Evolutionary conservation across 2,888 invertebrate genomes (phyloP).

Genomic region (Chaitophorus viminalis): DNA sequence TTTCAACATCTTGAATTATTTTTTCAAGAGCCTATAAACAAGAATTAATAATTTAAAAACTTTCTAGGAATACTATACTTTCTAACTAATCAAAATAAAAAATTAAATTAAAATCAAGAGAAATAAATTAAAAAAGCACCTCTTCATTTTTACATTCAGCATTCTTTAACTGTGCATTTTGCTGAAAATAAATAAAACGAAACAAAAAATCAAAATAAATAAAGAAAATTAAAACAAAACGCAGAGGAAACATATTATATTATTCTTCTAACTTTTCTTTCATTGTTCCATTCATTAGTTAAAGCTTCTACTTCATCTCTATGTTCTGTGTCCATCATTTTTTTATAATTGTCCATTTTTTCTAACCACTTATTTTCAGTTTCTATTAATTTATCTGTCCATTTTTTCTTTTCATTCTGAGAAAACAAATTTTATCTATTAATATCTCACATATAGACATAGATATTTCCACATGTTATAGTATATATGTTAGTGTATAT

Average conservation of each 20-base stretch:
- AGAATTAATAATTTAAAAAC: not conserved
- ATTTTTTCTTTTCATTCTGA: slow-evolving; percentile 65
- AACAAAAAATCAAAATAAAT: slow-evolving; percentile 62
- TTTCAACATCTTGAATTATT: slow-evolving; percentile 67
- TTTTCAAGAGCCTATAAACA: slow-evolving; percentile 50
- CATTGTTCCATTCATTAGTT: slow-evolving; percentile 67
- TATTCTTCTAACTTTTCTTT: slow-evolving; percentile 66
- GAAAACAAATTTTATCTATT: not conserved
- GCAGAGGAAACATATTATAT: slow-evolving; percentile 22
- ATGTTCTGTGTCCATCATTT: slow-evolving; percentile 64
- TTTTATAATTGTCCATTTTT: slow-evolving; percentile 66
- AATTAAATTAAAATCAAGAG: not conserved
- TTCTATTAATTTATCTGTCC: slow-evolving; percentile 66
- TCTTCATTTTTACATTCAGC: slow-evolving; percentile 48
- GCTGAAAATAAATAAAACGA: slow-evolving; percentile 61
- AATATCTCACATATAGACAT: no score
- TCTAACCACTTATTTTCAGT: slow-evolving; percentile 67
- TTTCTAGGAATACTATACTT: not conserved
- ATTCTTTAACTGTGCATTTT: slow-evolving; percentile 48
- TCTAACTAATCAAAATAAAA: not conserved
- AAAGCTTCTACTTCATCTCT: slow-evolving; percentile 64
- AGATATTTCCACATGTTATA: no score
- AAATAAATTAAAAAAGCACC: slow-evolving; percentile 49
- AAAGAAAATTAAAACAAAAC: slow-evolving; percentile 11
- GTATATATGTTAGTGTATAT: no score